phyloP scores from a whole-genome alignment of 2,888 invertebrate species.

The Dysmachus trigonus region DNA sequence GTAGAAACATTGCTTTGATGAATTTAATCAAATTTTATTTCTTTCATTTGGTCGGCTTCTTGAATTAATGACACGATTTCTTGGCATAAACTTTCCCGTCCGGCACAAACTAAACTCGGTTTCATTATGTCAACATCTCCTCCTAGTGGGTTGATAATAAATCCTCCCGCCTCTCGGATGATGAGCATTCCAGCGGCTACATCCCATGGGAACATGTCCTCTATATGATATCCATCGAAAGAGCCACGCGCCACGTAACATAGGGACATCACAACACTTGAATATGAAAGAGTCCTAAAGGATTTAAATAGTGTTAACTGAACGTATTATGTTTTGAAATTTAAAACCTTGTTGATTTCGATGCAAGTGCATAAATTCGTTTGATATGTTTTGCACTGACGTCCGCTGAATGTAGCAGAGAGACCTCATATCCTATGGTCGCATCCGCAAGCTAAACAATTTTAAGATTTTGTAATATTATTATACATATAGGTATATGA shows the following conservation, averaged over 20 bases:
- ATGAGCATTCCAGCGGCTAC: constrained; percentile 78
- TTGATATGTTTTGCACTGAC: constrained; percentile 61
- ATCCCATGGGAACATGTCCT: constrained; percentile 81
- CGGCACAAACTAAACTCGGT: constrained; percentile 67
- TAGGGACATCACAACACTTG: constrained; percentile 77
- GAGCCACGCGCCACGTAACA: constrained; percentile 77
- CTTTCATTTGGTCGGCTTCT: constrained; percentile 63
- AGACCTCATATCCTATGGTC: constrained; percentile 62
- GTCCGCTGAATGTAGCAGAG: constrained; percentile 57
- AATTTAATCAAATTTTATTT: constrained; percentile 31
- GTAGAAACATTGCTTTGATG: not conserved
- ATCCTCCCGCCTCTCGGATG: constrained; percentile 80
- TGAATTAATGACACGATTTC: constrained; percentile 66
- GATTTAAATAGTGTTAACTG: not conserved
- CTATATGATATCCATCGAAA: constrained; percentile 75
- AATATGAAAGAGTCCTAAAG: constrained; percentile 67
- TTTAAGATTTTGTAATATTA: not conserved
- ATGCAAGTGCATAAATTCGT: constrained; percentile 59
- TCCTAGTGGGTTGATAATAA: constrained; percentile 72
- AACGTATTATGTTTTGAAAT: not conserved
- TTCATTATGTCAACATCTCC: constrained; percentile 68
- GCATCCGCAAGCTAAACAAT: constrained; percentile 57
- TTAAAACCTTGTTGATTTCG: constrained; percentile 60
- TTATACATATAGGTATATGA: too few species aligned
- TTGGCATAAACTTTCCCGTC: constrained; percentile 65